A percentile compares a stretch with the other conserved stretches of the same genome.
Conservation (phyloP, 2,113 vertebrate genomes). For the Elephantulus edwardii region DNA sequence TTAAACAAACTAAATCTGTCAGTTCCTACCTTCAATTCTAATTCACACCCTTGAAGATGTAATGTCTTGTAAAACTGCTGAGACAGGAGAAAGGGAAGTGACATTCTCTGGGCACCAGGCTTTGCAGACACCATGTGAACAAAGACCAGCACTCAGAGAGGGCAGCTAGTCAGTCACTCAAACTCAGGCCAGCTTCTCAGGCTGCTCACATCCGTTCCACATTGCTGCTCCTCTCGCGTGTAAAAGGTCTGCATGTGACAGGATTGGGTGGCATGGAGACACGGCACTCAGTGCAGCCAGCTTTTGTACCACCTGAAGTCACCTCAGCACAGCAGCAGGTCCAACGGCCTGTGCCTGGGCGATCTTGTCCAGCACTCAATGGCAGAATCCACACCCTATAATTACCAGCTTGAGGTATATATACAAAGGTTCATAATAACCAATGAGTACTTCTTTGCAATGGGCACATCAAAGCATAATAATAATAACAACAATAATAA, state of each 20-base stretch:
- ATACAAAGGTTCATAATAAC: not conserved
- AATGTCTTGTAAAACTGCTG: not conserved
- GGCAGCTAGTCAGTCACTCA: not conserved
- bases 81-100: not conserved
- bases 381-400: not conserved
- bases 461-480: not conserved
- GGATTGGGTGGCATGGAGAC: not conserved
- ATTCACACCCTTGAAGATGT: not conserved
- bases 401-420: too few species aligned
- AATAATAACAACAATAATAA: too few species aligned
- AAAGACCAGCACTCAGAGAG: not conserved
- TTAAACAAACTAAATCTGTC: not conserved
- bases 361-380: too few species aligned
- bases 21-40: not conserved
- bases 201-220: not conserved
- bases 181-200: too few species aligned
- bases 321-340: not conserved
- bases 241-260: not conserved
- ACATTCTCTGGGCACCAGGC: not conserved
- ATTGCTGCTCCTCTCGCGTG: not conserved
- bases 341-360: too few species aligned
- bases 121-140: not conserved
- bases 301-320: not conserved
- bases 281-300: not conserved
- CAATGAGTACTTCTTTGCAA: not conserved